Conservation (phyloP, 2,888 invertebrate species). For the Myopa tessellatipennis region DNA sequence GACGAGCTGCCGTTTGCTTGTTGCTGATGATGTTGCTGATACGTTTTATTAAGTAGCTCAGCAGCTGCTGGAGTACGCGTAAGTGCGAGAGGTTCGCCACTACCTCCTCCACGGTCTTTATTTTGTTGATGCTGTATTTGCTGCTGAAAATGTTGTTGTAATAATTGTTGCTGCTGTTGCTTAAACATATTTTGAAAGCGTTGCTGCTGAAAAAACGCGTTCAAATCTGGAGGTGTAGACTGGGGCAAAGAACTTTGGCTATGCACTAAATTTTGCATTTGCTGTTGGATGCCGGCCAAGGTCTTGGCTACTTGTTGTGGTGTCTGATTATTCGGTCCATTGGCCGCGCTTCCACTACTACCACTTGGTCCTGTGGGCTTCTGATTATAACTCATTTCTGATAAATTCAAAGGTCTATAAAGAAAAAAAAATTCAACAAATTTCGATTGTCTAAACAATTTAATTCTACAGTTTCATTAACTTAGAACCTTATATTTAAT, state of each 20-base stretch:
- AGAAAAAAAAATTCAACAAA: not conserved
- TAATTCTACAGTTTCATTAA: not conserved
- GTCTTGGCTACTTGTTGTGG: conserved; percentile 57
- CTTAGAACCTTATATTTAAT: not conserved
- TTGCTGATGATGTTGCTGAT: conserved; percentile 57
- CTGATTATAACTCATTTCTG: conserved; percentile 58
- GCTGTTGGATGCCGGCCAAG: conserved; percentile 58
- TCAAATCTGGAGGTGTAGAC: conserved; percentile 55
- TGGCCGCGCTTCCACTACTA: conserved; percentile 51
- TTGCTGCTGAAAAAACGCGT: conserved; percentile 58
- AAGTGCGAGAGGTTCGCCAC: conserved; percentile 56
- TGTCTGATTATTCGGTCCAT: conserved; percentile 53
- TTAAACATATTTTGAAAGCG: conserved; percentile 55
- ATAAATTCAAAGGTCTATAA: conserved; percentile 35
- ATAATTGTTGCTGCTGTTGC: conserved; percentile 57
- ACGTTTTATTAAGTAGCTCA: conserved; percentile 57
- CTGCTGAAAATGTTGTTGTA: conserved; percentile 58
- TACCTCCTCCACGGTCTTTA: conserved; percentile 49
- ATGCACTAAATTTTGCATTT: conserved; percentile 61
- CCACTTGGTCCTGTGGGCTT: conserved; percentile 53
- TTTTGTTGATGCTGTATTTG: conserved; percentile 58
- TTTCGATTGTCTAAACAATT: not conserved
- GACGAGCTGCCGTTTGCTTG: conserved; percentile 58
- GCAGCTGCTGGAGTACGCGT: conserved; percentile 62
- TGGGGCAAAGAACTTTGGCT: conserved; percentile 56